Conservation (phyloP, 2,888 invertebrate genomes). For the Sisyra terminalis region DNA sequence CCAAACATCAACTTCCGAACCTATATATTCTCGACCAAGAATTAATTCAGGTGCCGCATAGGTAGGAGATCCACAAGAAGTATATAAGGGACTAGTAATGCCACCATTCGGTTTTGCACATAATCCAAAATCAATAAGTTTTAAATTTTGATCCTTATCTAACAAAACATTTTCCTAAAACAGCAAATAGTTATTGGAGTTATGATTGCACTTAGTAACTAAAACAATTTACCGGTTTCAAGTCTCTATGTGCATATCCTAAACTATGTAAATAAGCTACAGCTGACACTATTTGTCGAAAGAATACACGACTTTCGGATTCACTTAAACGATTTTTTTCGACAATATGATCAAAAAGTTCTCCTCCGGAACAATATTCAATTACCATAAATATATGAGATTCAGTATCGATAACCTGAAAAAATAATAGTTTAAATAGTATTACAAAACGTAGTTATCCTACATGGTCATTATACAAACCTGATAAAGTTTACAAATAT, state of each 20-base stretch:
- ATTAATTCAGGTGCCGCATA: conserved; percentile 59
- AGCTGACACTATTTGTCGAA: conserved; percentile 61
- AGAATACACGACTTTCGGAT: conserved; percentile 55
- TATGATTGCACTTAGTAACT: background rate
- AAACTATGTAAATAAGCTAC: conserved; percentile 58
- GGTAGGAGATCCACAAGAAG: conserved; percentile 61
- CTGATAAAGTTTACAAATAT: conserved; percentile 65
- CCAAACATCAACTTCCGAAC: conserved; percentile 59
- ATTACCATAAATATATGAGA: conserved; percentile 60
- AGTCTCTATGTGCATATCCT: conserved; percentile 65
- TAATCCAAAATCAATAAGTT: conserved; percentile 69
- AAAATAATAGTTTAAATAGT: background rate
- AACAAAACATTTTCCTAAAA: conserved; percentile 60
- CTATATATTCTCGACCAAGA: conserved; percentile 35
- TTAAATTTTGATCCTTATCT: conserved; percentile 54
- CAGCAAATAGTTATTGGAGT: conserved; percentile 9
- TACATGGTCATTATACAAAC: conserved; percentile 13
- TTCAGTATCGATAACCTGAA: conserved; percentile 50
- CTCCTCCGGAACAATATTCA: conserved; percentile 71
- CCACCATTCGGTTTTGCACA: conserved; percentile 57
- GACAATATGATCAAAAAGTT: conserved; percentile 73
- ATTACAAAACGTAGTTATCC: background rate
- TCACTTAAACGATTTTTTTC: conserved; percentile 53
- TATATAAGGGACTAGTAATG: conserved; percentile 39
- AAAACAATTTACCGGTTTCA: conserved; percentile 55